A percentile compares a stretch with the other conserved stretches of the same genome.
Conservation (phyloP, 2,797 vertebrate genomes). For the Hippoglossus hippoglossus region DNA sequence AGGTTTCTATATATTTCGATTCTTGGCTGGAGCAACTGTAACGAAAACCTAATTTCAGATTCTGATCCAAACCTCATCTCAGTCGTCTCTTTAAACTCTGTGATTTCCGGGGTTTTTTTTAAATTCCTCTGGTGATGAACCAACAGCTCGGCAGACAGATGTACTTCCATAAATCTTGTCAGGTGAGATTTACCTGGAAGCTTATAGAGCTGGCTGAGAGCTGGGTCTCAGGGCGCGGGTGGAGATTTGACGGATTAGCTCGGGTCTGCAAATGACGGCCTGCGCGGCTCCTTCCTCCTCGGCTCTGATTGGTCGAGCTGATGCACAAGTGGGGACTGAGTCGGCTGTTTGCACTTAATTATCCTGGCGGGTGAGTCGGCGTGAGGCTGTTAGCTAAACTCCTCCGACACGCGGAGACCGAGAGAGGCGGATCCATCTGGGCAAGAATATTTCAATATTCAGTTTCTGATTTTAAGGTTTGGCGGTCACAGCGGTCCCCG, state of each 20-base stretch:
- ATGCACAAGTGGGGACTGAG: not conserved
- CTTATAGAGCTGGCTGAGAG: not conserved
- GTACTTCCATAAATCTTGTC: conserved; percentile 4
- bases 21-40: too few species aligned
- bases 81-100: too few species aligned
- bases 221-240: not conserved
- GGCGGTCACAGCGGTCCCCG: conserved; percentile 39
- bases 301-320: too few species aligned
- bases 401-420: not conserved
- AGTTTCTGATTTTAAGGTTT: conserved; percentile 48
- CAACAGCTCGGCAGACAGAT: conserved; percentile 19
- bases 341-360: conserved; percentile 32
- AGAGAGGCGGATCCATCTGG: too few species aligned
- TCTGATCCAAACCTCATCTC: too few species aligned
- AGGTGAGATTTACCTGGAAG: conserved; percentile 3
- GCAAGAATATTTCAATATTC: conserved; percentile 30
- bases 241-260: conserved; percentile 2
- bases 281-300: too few species aligned
- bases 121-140: not conserved
- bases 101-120: not conserved
- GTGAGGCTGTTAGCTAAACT: conserved; percentile 10
- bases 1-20: too few species aligned
- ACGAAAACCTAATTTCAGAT: too few species aligned
- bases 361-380: conserved; percentile 7
- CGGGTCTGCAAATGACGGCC: not conserved